A percentile compares a stretch with the other conserved stretches of the same genome.
These are phyloP conservation scores for Poecile atricapillus DNA, from an alignment of 2,113 vertebrate genomes.

Conservation along the genomic window DNA sequence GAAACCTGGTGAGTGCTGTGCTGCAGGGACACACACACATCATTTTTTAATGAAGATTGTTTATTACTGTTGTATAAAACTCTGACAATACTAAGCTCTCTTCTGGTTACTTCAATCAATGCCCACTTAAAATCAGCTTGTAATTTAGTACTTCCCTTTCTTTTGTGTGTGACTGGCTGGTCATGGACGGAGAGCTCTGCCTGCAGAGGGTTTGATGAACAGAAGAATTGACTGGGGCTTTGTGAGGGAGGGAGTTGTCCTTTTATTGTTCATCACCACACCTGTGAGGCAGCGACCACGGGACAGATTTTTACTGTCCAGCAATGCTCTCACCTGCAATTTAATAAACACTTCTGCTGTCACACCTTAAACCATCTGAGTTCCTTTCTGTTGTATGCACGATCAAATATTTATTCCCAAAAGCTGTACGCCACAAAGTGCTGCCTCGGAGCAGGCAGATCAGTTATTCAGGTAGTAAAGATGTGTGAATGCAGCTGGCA, in stretches of 20 bases:
- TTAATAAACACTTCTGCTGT: constrained; percentile 63
- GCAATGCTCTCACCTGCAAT: constrained; percentile 29
- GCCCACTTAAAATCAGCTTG: constrained; percentile 30
- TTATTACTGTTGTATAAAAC: constrained; percentile 17
- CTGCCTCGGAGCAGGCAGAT: constrained; percentile 49
- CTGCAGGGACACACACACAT: not conserved
- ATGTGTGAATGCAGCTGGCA: constrained; percentile 78
- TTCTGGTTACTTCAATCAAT: constrained; percentile 53
- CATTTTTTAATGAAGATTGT: constrained; percentile 32
- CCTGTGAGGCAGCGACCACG: not conserved
- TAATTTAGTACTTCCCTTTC: constrained; percentile 41
- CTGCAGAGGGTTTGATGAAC: constrained; percentile 2
- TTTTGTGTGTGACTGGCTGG: not conserved
- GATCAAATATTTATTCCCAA: constrained; percentile 75
- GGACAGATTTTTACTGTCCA: constrained; percentile 13
- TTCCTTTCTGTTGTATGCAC: constrained; percentile 25
- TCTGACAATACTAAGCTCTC: not conserved
- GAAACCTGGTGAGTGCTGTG: not conserved
- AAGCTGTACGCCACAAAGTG: constrained; percentile 55
- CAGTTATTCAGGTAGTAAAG: constrained; percentile 76
- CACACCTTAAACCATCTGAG: constrained; percentile 68
- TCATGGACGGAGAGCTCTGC: not conserved
- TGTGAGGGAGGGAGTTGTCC: not conserved
- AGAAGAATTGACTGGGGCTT: not conserved
- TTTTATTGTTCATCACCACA: constrained; percentile 20